A percentile compares a stretch with the other conserved stretches of the same genome.
These are phyloP conservation scores for Disparrhopalites patrizii DNA, from an alignment of 2,888 invertebrate genomes.

Conservation along the genomic window DNA sequence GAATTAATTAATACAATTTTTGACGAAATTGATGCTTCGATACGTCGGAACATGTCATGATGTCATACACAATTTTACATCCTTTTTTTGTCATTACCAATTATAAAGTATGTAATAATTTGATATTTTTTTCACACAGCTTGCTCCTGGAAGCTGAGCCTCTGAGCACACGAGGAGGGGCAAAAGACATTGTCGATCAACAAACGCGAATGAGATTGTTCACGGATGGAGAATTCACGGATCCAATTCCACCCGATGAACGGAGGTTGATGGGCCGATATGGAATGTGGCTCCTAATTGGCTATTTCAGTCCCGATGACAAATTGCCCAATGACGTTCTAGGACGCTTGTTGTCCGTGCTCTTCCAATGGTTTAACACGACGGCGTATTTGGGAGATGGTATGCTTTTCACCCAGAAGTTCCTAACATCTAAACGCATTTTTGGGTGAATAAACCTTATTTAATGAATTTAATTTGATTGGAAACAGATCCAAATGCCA, in stretches of 20 bases:
- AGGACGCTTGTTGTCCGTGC: conserved; percentile 87
- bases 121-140: conserved; percentile 49
- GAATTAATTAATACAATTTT: too few species aligned
- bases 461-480: conserved; percentile 7
- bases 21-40: too few species aligned
- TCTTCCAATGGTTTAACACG: conserved; percentile 99
- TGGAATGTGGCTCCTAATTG: conserved; percentile 95
- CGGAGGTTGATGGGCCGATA: conserved; percentile 85
- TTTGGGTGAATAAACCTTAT: too few species aligned
- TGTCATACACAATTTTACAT: too few species aligned
- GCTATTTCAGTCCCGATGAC: conserved; percentile 53
- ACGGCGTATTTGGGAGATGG: conserved; percentile 95
- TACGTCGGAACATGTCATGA: too few species aligned
- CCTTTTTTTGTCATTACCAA: not conserved
- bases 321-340: conserved; percentile 55
- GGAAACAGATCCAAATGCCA: conserved; percentile 61
- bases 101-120: not conserved
- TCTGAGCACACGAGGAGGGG: conserved; percentile 56
- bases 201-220: conserved; percentile 46
- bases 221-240: conserved; percentile 51
- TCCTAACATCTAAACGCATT: not conserved
- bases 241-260: conserved; percentile 77
- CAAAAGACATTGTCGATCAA: conserved; percentile 43
- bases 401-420: conserved; percentile 6
- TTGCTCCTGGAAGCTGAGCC: conserved; percentile 89